These are phyloP conservation scores for Meles meles DNA, from an alignment of 2,113 vertebrate genomes.

Conservation along the genomic window DNA sequence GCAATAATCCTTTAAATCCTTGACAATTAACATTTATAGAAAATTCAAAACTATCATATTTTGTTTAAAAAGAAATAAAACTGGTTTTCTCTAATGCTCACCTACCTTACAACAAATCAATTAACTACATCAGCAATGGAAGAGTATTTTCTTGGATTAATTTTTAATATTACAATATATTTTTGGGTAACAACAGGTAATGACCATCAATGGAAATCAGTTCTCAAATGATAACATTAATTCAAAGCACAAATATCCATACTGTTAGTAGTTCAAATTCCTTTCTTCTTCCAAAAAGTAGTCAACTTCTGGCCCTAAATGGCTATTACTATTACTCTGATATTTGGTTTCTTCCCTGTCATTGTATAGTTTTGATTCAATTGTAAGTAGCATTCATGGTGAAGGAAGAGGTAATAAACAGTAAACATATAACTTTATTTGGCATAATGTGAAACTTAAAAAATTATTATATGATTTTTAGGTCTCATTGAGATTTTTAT, in stretches of 20 bases:
- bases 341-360: not conserved
- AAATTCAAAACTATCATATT: slow-evolving; percentile 31
- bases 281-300: not conserved
- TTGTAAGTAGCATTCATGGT: not conserved
- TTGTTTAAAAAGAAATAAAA: not conserved
- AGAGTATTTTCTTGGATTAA: slow-evolving; percentile 22
- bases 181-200: not conserved
- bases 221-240: not conserved
- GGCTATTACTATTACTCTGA: not conserved
- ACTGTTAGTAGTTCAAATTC: not conserved
- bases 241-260: not conserved
- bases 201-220: not conserved
- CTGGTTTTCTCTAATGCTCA: not conserved
- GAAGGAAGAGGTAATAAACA: not conserved
- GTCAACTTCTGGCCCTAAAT: not conserved
- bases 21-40: slow-evolving; percentile 10
- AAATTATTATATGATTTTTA: not conserved
- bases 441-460: not conserved
- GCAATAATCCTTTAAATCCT: slow-evolving; percentile 9
- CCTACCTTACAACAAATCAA: not conserved
- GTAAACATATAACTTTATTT: not conserved
- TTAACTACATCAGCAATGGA: not conserved
- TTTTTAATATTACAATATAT: not conserved
- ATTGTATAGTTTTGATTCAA: not conserved
- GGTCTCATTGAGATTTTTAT: not conserved